These are phyloP conservation scores for Eupsilia transversa DNA, from an alignment of 2,888 invertebrate genomes.

Conservation along the genomic window DNA sequence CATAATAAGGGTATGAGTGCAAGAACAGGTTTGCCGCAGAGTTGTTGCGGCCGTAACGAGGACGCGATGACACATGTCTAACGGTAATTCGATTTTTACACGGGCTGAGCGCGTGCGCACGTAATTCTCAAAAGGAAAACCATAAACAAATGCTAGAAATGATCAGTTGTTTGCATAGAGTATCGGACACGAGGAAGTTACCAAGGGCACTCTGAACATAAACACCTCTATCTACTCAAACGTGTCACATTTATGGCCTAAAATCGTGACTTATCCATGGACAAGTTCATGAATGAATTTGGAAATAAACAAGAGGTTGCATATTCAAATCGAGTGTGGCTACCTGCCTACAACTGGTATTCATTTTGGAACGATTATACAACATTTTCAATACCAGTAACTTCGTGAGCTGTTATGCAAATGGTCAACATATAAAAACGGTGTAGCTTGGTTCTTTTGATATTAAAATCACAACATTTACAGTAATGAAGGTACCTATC, in stretches of 20 bases:
- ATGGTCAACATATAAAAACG: constrained; percentile 74
- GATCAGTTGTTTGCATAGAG: constrained; percentile 52
- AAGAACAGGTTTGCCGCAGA: constrained; percentile 85
- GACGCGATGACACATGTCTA: constrained; percentile 89
- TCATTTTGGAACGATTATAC: constrained; percentile 70
- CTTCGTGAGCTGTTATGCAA: constrained; percentile 74
- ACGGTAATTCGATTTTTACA: constrained; percentile 87
- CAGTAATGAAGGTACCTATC: constrained; percentile 40
- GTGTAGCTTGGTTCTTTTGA: constrained; percentile 68
- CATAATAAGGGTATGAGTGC: constrained; percentile 81
- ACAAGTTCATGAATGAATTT: constrained; percentile 72
- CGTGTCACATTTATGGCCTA: constrained; percentile 41
- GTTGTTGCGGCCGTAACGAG: constrained; percentile 80
- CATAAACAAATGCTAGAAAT: constrained; percentile 68
- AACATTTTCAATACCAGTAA: constrained; percentile 71
- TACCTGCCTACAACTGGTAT: constrained; percentile 64
- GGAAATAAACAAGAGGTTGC: constrained; percentile 66
- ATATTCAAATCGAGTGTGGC: constrained; percentile 68
- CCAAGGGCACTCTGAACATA: constrained; percentile 58
- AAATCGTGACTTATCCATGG: constrained; percentile 60
- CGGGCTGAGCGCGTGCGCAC: constrained; percentile 72
- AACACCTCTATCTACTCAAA: constrained; percentile 31
- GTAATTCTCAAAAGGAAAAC: constrained; percentile 77
- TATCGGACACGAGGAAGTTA: constrained; percentile 64
- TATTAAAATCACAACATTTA: constrained; percentile 64